A percentile compares a stretch with the other conserved stretches of the same genome.
Evolutionary conservation across 2,113 vertebrate genomes (phyloP).

Genomic region (Tachysurus fulvidraco): DNA sequence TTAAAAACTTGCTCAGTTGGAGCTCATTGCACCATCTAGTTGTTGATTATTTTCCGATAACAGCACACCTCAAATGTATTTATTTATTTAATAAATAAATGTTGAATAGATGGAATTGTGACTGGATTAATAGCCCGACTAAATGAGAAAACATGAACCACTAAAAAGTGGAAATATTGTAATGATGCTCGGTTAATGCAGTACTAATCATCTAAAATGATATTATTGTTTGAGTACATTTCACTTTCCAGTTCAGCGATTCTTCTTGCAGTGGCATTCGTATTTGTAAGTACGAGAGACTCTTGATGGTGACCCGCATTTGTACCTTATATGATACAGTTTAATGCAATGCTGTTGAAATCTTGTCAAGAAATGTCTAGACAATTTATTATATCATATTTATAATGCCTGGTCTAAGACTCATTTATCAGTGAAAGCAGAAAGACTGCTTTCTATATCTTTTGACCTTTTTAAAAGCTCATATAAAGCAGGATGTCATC

Average conservation of each 20-base stretch:
- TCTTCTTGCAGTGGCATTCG: background rate
- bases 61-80: background rate
- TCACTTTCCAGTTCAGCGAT: background rate
- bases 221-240: background rate
- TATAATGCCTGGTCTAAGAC: background rate
- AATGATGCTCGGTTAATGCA: background rate
- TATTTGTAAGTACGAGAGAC: background rate
- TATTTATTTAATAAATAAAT: background rate
- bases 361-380: background rate
- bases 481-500: background rate
- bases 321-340: background rate
- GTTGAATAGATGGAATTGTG: background rate
- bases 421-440: background rate
- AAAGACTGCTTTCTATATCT: background rate
- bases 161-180: background rate
- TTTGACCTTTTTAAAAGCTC: constrained; percentile 17
- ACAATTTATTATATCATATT: background rate
- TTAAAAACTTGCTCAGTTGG: background rate
- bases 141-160: background rate
- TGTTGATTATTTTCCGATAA: background rate
- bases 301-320: background rate
- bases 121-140: background rate
- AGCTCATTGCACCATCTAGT: no score
- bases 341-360: background rate
- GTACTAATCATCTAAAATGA: background rate